Evolutionary conservation across 1,140 invertebrate genomes (phyloP).

Genomic region (Philopotamus ludificatus): DNA sequence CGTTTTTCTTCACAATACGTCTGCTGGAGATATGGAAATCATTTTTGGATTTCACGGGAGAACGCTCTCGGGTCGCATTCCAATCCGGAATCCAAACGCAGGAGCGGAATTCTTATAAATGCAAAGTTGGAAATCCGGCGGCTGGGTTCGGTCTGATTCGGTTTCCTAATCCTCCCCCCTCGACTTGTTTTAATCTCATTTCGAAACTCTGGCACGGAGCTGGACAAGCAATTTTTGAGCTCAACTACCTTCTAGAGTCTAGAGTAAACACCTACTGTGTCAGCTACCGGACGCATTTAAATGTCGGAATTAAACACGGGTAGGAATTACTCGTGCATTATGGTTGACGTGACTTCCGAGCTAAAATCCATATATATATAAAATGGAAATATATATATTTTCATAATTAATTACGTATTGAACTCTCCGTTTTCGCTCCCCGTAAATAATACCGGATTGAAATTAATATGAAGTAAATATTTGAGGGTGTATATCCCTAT

Average conservation of each 20-base stretch:
- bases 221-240: not conserved
- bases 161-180: not conserved
- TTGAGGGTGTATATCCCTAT: too few species aligned
- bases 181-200: not conserved
- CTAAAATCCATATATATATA: too few species aligned
- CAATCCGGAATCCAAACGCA: not conserved
- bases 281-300: not conserved
- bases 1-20: constrained; percentile 11
- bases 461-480: too few species aligned
- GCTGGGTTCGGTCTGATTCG: not conserved
- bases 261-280: not conserved
- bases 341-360: too few species aligned
- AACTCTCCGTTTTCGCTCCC: too few species aligned
- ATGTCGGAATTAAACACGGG: too few species aligned
- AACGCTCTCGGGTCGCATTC: constrained; percentile 7
- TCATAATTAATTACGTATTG: too few species aligned
- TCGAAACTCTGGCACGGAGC: not conserved
- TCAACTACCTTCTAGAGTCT: not conserved
- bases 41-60: constrained; percentile 35
- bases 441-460: too few species aligned
- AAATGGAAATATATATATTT: too few species aligned
- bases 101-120: constrained; percentile 26
- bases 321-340: too few species aligned
- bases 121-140: constrained; percentile 21
- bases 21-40: constrained; percentile 33